phyloP scores from a whole-genome alignment of 2,888 invertebrate genomes.

The Meliscaeva auricollis region DNA sequence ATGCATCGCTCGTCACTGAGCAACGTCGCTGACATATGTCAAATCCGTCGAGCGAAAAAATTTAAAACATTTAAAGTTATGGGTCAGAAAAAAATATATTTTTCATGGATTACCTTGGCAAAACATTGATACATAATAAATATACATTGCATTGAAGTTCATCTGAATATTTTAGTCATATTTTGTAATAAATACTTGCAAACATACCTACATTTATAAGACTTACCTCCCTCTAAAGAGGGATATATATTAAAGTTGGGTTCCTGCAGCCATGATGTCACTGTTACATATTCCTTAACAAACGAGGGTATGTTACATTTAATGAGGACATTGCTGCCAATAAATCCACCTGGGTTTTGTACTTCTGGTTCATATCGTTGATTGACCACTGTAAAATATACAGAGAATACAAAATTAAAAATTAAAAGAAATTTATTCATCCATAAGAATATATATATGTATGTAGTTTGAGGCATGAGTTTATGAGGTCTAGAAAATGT shows the following conservation, averaged over 20 bases:
- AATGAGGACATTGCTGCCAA: slow-evolving; percentile 86
- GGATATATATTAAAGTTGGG: slow-evolving; percentile 86
- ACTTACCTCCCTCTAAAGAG: slow-evolving; percentile 85
- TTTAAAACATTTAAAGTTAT: too few species aligned
- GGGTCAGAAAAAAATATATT: too few species aligned
- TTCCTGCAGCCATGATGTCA: slow-evolving; percentile 86
- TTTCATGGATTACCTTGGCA: too few species aligned
- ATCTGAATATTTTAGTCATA: too few species aligned
- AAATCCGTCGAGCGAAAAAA: too few species aligned
- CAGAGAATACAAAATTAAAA: background rate
- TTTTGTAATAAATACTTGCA: background rate
- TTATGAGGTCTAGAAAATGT: too few species aligned
- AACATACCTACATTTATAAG: background rate
- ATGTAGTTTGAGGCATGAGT: too few species aligned
- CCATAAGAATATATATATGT: background rate
- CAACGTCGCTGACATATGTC: too few species aligned
- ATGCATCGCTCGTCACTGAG: too few species aligned
- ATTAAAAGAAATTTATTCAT: too few species aligned
- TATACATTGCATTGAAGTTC: too few species aligned
- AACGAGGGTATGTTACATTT: slow-evolving; percentile 86
- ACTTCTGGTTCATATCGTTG: slow-evolving; percentile 86
- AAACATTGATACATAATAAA: too few species aligned
- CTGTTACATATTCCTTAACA: slow-evolving; percentile 86
- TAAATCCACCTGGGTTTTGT: slow-evolving; percentile 86
- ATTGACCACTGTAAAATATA: slow-evolving; percentile 84